Evolutionary conservation across 2,888 invertebrate genomes (phyloP).

Genomic region (Leucozona laternaria): DNA sequence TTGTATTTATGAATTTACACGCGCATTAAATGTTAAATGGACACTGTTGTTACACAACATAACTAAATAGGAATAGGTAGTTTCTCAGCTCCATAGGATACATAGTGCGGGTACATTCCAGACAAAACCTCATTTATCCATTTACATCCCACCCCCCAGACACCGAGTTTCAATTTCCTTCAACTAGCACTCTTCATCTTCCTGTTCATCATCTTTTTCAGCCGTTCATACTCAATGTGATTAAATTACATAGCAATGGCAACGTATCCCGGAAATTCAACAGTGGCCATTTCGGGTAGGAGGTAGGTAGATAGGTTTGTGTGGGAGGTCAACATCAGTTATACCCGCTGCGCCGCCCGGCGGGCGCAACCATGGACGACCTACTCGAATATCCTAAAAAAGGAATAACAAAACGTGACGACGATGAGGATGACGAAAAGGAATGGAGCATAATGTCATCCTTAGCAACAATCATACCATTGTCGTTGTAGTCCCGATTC

Average conservation of each 20-base stretch:
- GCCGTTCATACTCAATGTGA: constrained; percentile 14
- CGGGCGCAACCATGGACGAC: constrained; percentile 4
- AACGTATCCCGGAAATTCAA: constrained; percentile 46
- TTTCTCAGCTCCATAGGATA: not conserved
- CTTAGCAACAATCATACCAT: constrained; percentile 51
- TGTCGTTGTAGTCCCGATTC: not conserved
- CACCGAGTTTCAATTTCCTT: constrained; percentile 10
- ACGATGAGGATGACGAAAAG: constrained; percentile 6
- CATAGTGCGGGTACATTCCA: not conserved
- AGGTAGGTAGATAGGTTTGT: not conserved
- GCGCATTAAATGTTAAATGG: not conserved
- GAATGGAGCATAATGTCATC: constrained; percentile 51
- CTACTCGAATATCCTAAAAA: constrained; percentile 21
- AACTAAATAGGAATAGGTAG: too few species aligned
- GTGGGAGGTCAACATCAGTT: constrained; percentile 33
- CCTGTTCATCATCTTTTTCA: not conserved
- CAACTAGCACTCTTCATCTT: not conserved
- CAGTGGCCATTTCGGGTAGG: not conserved
- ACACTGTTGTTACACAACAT: constrained; percentile 6
- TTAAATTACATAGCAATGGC: constrained; percentile 19
- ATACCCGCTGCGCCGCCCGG: not conserved
- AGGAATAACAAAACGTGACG: constrained; percentile 16
- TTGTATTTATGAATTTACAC: constrained; percentile 1
- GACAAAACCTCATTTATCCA: constrained; percentile 30
- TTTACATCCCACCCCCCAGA: constrained; percentile 14